Evolutionary conservation across 2,888 invertebrate species (phyloP).

Genomic region (Halictus ligatus): DNA sequence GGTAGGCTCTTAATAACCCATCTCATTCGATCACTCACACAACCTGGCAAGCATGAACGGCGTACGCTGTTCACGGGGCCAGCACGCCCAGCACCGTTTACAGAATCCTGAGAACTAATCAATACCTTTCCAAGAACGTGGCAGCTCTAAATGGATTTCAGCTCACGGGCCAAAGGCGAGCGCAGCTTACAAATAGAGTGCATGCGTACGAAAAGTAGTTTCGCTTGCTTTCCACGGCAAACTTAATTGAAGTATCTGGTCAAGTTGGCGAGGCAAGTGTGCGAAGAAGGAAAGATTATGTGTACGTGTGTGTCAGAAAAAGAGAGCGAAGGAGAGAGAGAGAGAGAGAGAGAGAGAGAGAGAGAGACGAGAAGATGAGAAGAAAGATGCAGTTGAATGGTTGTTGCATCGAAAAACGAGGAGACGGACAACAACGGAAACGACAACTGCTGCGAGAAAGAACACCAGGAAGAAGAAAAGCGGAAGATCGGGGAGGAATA

Average conservation of each 20-base stretch:
- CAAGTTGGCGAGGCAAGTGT: background rate
- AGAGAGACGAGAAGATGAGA: background rate
- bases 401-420: constrained; percentile 17
- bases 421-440: constrained; percentile 29
- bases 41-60: background rate
- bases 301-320: background rate
- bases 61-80: background rate
- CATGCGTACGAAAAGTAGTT: constrained; percentile 43
- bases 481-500: constrained; percentile 10
- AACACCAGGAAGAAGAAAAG: constrained; percentile 9
- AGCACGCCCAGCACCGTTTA: constrained; percentile 9
- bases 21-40: constrained; percentile 7
- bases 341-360: background rate
- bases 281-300: background rate
- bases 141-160: constrained; percentile 38
- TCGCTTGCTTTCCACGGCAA: constrained; percentile 24
- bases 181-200: constrained; percentile 31
- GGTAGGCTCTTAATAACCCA: background rate
- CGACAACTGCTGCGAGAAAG: constrained; percentile 29
- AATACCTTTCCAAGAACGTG: constrained; percentile 13
- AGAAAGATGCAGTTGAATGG: constrained; percentile 15
- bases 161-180: constrained; percentile 1
- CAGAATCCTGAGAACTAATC: constrained; percentile 24
- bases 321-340: background rate
- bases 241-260: constrained; percentile 57